Evolutionary conservation across 1,140 invertebrate genomes (phyloP).

Genomic region (Lepidotrigona ventralis): DNA sequence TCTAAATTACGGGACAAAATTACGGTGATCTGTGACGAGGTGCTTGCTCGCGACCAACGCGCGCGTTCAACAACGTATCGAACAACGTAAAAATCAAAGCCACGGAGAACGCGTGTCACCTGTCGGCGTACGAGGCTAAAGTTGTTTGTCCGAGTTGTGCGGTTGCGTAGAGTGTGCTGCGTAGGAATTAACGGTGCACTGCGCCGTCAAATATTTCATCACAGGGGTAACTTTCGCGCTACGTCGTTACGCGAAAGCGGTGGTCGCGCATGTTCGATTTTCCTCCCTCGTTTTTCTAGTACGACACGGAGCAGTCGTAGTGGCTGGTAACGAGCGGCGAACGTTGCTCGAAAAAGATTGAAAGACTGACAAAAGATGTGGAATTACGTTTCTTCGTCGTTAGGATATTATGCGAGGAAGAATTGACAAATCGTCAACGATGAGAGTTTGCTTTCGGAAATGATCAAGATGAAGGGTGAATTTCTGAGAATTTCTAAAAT

Average conservation of each 20-base stretch:
- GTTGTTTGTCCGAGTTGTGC: not conserved
- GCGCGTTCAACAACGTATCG: too few species aligned
- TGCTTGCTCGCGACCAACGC: not conserved
- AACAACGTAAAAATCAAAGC: conserved; percentile 2
- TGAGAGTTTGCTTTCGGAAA: too few species aligned
- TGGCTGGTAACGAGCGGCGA: too few species aligned
- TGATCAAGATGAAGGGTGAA: too few species aligned
- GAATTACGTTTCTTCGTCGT: too few species aligned
- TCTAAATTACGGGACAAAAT: conserved; percentile 53
- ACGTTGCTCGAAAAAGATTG: too few species aligned
- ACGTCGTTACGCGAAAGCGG: not conserved
- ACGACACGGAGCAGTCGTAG: too few species aligned
- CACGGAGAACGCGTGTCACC: not conserved
- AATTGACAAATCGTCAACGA: too few species aligned
- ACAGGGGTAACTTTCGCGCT: not conserved
- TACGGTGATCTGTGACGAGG: conserved; percentile 7
- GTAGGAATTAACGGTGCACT: not conserved
- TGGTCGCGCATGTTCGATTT: not conserved
- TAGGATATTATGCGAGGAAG: too few species aligned
- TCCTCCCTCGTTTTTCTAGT: not conserved
- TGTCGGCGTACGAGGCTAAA: not conserved
- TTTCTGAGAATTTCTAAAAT: too few species aligned
- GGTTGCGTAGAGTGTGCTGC: not conserved
- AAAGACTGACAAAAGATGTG: too few species aligned
- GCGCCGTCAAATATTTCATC: too few species aligned